A percentile compares a stretch with the other conserved stretches of the same genome.
Evolutionary conservation across 1,140 invertebrate genomes (phyloP).

Genomic region (Cryptotermes secundus): DNA sequence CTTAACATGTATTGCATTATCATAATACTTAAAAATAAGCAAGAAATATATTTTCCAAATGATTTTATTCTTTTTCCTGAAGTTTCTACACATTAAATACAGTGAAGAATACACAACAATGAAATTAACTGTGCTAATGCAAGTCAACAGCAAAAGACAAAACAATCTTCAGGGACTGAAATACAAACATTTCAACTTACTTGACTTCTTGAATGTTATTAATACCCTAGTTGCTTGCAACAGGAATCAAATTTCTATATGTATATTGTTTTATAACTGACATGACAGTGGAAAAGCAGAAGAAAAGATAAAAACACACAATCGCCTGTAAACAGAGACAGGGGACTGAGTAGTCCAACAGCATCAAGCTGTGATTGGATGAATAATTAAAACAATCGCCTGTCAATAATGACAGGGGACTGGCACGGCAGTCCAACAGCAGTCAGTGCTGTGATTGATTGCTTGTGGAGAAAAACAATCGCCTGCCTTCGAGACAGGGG

Average conservation of each 20-base stretch:
- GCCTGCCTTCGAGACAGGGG: conserved; percentile 11
- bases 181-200: conserved; percentile 18
- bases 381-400: conserved; percentile 29
- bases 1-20: background rate
- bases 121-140: conserved; percentile 11
- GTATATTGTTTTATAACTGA: conserved; percentile 2
- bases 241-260: background rate
- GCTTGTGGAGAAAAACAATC: conserved; percentile 2
- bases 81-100: conserved; percentile 9
- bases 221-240: background rate
- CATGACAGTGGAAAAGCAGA: background rate
- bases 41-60: background rate
- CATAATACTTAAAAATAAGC: background rate
- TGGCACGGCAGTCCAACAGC: conserved; percentile 30
- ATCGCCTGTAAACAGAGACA: conserved; percentile 31
- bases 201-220: conserved; percentile 17
- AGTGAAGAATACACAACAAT: conserved; percentile 4
- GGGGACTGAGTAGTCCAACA: conserved; percentile 32
- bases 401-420: conserved; percentile 27
- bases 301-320: background rate
- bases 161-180: background rate
- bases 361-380: conserved; percentile 30
- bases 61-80: background rate
- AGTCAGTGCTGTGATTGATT: background rate
- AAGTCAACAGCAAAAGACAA: background rate